Evolutionary conservation across 1,140 invertebrate species (phyloP), one percentile per base, ranked within the genome.

Genomic region (Lepidostoma basale): DNA sequence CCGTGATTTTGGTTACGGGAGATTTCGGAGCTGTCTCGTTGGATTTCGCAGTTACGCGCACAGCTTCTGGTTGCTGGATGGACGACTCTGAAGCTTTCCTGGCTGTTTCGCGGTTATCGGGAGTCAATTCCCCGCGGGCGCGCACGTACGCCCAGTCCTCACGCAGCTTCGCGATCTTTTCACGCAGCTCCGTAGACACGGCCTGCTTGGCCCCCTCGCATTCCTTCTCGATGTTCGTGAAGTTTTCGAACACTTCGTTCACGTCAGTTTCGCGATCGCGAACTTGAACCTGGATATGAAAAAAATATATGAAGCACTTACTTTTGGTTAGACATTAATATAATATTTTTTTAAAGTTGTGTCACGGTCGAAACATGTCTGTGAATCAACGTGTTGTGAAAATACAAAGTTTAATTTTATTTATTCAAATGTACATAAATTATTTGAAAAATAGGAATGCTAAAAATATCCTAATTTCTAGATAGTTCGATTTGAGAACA

Each of bases 231-330:
- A 90, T 77, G 77, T 89, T 88, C 36, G 85, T 89, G 77, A 87
- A 90, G 79, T 89, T 89, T 76, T 88, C 87, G 16, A 89, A 74
- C 6, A 89, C 84, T 70, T 89, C 88, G 72, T 86, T 85, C 2
- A 89, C 85, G 77, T 89, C 88, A 66, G 84, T 80, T 74, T 88
- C 85, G 22, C 84, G 85, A 75, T 89, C 87, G 64, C 78, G 77
- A 0, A 88, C 79, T 25, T 75, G 77, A 12, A 74, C 76, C 84
- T 86, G 65, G 0, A 44, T 52, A 0, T 36, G 20, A 30, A 49
- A 71, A 39, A 74, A 62, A 60, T 66, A 74, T 20, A 22, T 1
- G 1, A 23, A 25, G 45, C 22, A 9, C 45, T 47, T 25, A 49
- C 3, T 4, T 49, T 1, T 8, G 45, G 26, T 45, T 47, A 33